Percentiles rank a stretch among this genome's conserved stretches.
These are phyloP conservation scores for Hypanus sabinus DNA, from an alignment of 2,113 vertebrate genomes.

Conservation along the genomic window DNA sequence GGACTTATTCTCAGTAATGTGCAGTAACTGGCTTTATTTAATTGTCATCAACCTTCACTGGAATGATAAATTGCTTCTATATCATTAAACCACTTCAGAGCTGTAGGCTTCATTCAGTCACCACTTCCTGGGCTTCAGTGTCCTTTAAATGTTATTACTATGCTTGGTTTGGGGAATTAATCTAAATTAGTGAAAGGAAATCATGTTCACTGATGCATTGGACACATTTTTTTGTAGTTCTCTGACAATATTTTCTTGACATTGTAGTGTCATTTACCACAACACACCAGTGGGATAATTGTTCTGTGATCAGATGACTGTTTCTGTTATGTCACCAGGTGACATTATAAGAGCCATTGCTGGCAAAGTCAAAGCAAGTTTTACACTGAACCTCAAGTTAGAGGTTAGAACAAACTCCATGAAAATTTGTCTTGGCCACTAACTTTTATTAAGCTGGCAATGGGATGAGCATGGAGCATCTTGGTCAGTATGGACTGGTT, in stretches of 20 bases:
- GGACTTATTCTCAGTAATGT: not conserved
- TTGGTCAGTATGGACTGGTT: no score
- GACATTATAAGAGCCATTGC: not conserved
- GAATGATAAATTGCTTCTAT: slow-evolving; percentile 32
- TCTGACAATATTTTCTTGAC: slow-evolving; percentile 9
- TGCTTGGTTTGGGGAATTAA: slow-evolving; percentile 4
- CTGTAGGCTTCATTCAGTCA: slow-evolving; percentile 2
- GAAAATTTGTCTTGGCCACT: not conserved
- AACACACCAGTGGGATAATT: not conserved
- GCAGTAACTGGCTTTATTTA: slow-evolving; percentile 19
- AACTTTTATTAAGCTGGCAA: not conserved
- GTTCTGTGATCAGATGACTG: not conserved
- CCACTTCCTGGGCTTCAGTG: slow-evolving; percentile 6
- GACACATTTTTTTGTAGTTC: not conserved
- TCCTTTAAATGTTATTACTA: slow-evolving; percentile 10
- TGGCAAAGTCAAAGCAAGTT: not conserved
- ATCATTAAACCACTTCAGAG: slow-evolving; percentile 6
- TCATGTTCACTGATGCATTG: slow-evolving; percentile 1
- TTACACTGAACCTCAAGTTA: not conserved
- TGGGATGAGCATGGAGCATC: no score
- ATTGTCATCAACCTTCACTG: not conserved
- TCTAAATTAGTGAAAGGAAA: slow-evolving; percentile 1
- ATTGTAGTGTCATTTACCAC: not conserved
- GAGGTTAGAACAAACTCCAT: not conserved
- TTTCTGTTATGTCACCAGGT: not conserved